These are phyloP conservation scores for Sphenodon punctatus DNA, from an alignment of 2,797 vertebrate genomes.

Conservation along the genomic window DNA sequence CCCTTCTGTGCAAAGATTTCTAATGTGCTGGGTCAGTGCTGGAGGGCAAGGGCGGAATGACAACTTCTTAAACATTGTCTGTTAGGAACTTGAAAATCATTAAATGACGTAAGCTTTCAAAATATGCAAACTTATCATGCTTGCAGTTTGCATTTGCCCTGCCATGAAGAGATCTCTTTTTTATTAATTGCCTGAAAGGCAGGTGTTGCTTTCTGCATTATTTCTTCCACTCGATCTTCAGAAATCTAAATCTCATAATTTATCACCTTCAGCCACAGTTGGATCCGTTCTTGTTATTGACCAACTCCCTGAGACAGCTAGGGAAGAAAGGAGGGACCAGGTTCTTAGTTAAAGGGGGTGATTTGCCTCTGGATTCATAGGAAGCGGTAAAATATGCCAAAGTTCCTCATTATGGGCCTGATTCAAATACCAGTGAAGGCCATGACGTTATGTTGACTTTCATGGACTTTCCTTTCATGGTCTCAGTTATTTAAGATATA, in stretches of 20 bases:
- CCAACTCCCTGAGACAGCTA: background rate
- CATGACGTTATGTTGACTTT: background rate
- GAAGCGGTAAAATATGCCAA: background rate
- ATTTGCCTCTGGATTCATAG: background rate
- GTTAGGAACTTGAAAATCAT: background rate
- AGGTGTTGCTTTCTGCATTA: background rate
- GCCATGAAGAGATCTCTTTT: background rate
- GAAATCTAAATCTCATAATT: background rate
- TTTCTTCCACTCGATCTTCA: background rate
- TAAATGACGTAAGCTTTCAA: background rate
- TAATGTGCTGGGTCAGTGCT: background rate
- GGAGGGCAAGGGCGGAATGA: background rate
- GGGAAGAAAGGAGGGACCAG: background rate
- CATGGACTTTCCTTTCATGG: too few species aligned
- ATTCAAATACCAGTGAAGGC: background rate
- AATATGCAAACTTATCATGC: background rate
- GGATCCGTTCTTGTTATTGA: background rate
- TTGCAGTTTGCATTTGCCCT: background rate
- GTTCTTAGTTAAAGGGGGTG: background rate
- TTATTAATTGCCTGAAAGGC: background rate
- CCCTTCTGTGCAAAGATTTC: accelerated
- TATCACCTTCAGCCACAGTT: background rate
- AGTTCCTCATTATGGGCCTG: background rate
- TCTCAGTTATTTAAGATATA: too few species aligned
- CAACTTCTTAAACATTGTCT: background rate